Evolutionary conservation across 2,888 invertebrate species (phyloP).

Genomic region (Rhagium mordax): DNA sequence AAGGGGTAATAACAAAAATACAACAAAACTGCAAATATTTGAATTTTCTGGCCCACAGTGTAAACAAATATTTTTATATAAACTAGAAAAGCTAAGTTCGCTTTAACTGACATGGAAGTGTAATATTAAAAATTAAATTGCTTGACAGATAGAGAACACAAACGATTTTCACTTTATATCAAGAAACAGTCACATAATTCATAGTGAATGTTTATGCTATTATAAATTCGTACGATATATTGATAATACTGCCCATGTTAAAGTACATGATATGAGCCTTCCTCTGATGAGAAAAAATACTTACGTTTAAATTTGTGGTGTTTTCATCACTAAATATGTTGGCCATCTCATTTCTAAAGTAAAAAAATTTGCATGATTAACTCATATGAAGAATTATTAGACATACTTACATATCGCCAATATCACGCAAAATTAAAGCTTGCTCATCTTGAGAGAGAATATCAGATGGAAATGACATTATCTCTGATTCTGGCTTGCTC

Average conservation of each 20-base stretch:
- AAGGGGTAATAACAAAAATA: no score
- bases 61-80: no score
- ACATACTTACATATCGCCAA: conserved; percentile 16
- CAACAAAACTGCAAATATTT: no score
- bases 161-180: no score
- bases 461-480: conserved; percentile 46
- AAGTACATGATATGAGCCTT: no score
- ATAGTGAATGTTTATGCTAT: no score
- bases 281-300: not conserved
- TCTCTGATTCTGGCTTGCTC: conserved; percentile 7
- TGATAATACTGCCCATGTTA: not conserved
- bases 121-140: no score
- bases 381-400: not conserved
- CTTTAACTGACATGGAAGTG: no score
- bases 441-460: conserved; percentile 43
- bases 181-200: no score
- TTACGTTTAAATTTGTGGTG: not conserved
- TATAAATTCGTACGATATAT: not conserved
- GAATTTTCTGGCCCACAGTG: no score
- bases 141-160: no score
- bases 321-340: conserved; percentile 9
- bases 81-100: no score
- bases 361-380: not conserved
- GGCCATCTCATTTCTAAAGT: conserved; percentile 10
- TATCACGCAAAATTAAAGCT: conserved; percentile 33